phyloP scores from a whole-genome alignment of 2,113 vertebrate genomes.

The Trematomus loennbergii region DNA sequence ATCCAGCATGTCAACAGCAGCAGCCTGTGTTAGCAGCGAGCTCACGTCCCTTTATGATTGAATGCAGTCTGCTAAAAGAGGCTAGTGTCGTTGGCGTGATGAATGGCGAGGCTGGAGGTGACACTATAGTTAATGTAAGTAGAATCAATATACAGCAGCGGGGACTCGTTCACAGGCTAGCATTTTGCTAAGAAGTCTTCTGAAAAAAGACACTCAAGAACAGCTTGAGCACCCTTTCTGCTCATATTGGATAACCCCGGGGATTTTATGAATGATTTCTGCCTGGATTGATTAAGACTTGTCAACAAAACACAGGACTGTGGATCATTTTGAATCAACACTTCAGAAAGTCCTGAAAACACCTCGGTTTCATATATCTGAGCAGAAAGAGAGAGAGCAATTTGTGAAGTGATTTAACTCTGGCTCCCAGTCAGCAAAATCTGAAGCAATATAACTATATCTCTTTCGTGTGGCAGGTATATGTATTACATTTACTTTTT shows the following conservation, averaged over 20 bases:
- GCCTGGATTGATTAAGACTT: constrained; percentile 11
- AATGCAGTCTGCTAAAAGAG: constrained; percentile 46
- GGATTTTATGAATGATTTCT: background rate
- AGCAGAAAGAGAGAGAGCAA: background rate
- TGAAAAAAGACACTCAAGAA: background rate
- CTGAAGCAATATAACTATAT: constrained; percentile 28
- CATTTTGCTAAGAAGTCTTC: constrained; percentile 19
- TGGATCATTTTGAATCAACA: too few species aligned
- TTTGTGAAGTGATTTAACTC: constrained; percentile 56
- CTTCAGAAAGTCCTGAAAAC: constrained; percentile 18
- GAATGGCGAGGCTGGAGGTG: constrained; percentile 23
- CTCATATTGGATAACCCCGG: background rate
- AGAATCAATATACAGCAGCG: constrained; percentile 26
- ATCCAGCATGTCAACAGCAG: constrained; percentile 36
- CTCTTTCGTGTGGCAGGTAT: constrained; percentile 27
- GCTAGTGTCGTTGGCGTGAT: constrained; percentile 38
- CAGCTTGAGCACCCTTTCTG: constrained; percentile 18
- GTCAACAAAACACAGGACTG: too few species aligned
- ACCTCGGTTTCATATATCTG: background rate
- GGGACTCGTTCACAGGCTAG: constrained; percentile 10
- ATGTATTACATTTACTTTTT: constrained; percentile 46
- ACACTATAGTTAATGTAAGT: constrained; percentile 48
- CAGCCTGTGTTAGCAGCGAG: constrained; percentile 20
- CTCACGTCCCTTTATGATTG: constrained; percentile 46
- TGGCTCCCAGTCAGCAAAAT: constrained; percentile 57